These are phyloP conservation scores for Plectropomus leopardus DNA, from an alignment of 2,113 vertebrate genomes.

Conservation along the genomic window DNA sequence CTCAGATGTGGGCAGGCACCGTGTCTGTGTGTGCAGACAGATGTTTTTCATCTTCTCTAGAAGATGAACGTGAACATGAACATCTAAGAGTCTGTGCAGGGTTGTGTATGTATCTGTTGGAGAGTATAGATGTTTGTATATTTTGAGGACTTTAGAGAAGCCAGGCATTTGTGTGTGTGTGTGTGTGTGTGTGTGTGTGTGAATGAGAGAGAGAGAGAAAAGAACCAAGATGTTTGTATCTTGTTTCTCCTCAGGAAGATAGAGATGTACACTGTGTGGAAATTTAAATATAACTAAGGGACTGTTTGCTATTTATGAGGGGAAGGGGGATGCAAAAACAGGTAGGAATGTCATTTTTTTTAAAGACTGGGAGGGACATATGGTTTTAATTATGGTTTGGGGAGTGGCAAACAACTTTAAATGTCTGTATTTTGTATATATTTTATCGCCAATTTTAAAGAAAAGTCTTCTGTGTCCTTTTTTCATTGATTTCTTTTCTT, in stretches of 20 bases:
- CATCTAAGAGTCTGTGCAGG: conserved; percentile 14
- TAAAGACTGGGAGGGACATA: too few species aligned
- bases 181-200: conserved; percentile 1
- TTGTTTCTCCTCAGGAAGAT: conserved; percentile 48
- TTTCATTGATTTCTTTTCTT: too few species aligned
- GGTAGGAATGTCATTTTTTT: too few species aligned
- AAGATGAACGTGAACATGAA: neutral
- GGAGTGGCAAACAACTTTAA: too few species aligned
- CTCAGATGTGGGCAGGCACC: conserved; percentile 19
- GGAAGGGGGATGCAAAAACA: too few species aligned
- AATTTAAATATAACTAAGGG: too few species aligned
- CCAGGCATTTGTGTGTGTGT: neutral
- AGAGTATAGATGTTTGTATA: conserved; percentile 45
- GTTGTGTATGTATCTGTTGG: conserved; percentile 13
- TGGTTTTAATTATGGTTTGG: too few species aligned
- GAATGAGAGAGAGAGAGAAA: too few species aligned
- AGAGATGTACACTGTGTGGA: conserved; percentile 46
- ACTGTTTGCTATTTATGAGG: too few species aligned
- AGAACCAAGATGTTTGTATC: conserved; percentile 57
- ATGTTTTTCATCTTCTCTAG: conserved; percentile 41
- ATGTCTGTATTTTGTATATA: too few species aligned
- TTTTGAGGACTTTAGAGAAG: conserved; percentile 12
- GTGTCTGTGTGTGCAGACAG: conserved; percentile 36
- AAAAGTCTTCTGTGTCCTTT: too few species aligned
- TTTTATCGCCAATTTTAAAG: too few species aligned